phyloP scores from a whole-genome alignment of 2,888 invertebrate species.

The Gymnosoma rotundatum region DNA sequence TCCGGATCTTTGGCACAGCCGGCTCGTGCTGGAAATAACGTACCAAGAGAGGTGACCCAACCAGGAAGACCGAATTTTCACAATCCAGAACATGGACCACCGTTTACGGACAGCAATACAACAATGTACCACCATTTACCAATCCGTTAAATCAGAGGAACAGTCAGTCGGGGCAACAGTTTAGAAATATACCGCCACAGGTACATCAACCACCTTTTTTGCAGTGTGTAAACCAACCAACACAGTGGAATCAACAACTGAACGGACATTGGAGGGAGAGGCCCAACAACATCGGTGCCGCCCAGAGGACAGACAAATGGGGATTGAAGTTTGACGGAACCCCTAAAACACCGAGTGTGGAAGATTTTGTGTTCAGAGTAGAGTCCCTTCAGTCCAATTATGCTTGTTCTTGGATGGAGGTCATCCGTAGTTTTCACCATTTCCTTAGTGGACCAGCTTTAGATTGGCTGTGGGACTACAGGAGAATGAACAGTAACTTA shows the following conservation, averaged over 20 bases:
- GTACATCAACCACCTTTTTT: background rate
- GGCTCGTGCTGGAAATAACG: background rate
- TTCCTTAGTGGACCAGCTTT: background rate
- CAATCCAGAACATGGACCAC: too few species aligned
- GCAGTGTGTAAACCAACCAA: background rate
- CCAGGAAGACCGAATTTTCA: too few species aligned
- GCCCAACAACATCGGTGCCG: background rate
- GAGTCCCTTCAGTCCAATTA: background rate
- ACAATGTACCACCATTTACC: too few species aligned
- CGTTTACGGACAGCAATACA: too few species aligned
- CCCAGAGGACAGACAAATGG: background rate
- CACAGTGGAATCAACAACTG: background rate
- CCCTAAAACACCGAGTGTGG: background rate
- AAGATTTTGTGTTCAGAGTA: conserved; percentile 22
- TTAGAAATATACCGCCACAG: background rate
- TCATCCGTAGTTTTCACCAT: conserved; percentile 8
- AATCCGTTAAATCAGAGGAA: too few species aligned
- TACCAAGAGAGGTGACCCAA: background rate
- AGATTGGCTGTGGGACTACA: conserved; percentile 22
- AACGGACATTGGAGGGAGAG: background rate
- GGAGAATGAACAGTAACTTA: background rate
- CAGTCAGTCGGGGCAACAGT: background rate
- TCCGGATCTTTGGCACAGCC: too few species aligned
- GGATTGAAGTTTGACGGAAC: conserved; percentile 18
- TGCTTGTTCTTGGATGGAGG: background rate